A percentile compares a stretch with the other conserved stretches of the same genome.
Evolutionary conservation across 2,113 vertebrate species (phyloP).

Genomic region (Phalacrocorax carbo): DNA sequence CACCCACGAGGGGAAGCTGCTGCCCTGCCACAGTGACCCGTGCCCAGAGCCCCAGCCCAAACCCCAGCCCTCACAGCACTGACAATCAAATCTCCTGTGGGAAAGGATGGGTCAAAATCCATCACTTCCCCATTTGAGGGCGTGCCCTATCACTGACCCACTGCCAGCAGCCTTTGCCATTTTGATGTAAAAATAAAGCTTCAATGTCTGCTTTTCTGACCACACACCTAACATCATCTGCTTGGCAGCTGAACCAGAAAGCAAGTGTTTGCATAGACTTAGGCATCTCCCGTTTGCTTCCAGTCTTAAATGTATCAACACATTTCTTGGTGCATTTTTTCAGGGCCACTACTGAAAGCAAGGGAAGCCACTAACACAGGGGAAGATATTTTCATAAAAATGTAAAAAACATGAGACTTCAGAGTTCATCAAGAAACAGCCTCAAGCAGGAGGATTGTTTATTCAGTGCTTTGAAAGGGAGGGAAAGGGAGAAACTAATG

Average conservation of each 20-base stretch:
- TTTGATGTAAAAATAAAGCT: neutral
- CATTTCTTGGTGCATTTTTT: neutral
- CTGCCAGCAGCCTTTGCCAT: neutral
- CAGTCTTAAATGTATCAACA: neutral
- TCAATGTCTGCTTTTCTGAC: neutral
- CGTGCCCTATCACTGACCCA: neutral
- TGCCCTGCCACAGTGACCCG: rapidly evolving
- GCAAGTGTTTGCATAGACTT: neutral
- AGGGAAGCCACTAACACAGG: neutral
- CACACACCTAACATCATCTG: neutral
- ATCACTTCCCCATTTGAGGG: neutral
- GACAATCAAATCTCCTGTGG: rapidly evolving
- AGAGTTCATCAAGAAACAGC: neutral
- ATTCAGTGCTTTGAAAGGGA: neutral
- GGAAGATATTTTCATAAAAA: neutral
- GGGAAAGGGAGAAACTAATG: neutral
- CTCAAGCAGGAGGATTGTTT: neutral
- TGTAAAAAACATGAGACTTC: neutral
- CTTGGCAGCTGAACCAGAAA: neutral
- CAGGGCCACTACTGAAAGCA: neutral
- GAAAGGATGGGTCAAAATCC: neutral
- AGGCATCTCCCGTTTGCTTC: neutral
- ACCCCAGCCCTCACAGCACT: neutral
- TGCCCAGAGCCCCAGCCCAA: neutral
- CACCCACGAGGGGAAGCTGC: neutral